Base-by-base conservation (phyloP, 2,888 invertebrate species). In the Eupelmus urozonus region DNA sequence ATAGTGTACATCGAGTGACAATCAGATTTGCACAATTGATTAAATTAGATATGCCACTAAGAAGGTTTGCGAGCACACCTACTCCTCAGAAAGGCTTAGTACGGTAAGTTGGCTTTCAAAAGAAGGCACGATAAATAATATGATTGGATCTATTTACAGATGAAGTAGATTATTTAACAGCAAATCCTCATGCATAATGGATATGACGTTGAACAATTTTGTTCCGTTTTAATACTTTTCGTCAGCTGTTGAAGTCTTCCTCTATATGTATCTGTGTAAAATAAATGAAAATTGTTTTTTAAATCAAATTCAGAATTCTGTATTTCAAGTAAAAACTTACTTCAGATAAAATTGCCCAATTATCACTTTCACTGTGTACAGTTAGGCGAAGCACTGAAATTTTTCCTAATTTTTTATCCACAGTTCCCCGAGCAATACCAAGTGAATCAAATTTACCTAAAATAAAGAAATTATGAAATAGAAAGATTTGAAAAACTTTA, bases 271-370 rank as follows among this genome's bases (percentile, higher is more conserved):
- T 90, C 90, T 90, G 78, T 53, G 16, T 11, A 73, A 76, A 71
- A 72, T 23, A 29, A 13, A 63, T 42, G 25, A 42, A 65, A 51
- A 75, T 57, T 59, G 1, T 60, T 60, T 34, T 34, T n/a, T n/a
- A 34, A 27, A 27, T 1, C 13, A 11, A n/a, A 23, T 62, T 51
- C 27, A 18, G n/a, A n/a, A n/a, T 20, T 73, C 45, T 20, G 2
- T 53, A 69, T 63, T 51, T 40, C n/a, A 57, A 42, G 4, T 40
- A 18, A 16, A 40, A 53, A 85, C 91, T 92, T 89, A 97, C 96
- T 93, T 98, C 98, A 87, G 96, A 97, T 59, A 98, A 91, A 83
- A 98, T 94, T 7, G 95, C 96, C 98, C 97, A 98, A 89, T 95
- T 95, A 82, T 94, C 94, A 88, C 96, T 96, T 85, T 95, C 94